Conservation (phyloP, 2,888 invertebrate genomes). For the Tiphia femorata region DNA sequence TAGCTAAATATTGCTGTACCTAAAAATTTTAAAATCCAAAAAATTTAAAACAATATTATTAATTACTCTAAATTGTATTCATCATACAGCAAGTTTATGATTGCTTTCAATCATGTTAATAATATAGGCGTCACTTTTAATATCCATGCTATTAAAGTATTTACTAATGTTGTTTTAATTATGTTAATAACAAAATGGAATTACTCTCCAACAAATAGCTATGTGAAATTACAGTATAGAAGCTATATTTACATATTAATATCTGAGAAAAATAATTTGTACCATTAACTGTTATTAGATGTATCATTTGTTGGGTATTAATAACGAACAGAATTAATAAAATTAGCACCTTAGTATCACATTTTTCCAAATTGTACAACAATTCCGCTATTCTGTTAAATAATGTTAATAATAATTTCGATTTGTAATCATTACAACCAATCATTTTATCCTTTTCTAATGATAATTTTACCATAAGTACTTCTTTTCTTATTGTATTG, state of each 20-base stretch:
- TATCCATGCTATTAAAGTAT: no score
- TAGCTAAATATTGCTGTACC: slow-evolving; percentile 55
- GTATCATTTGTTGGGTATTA: no score
- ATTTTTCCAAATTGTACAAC: slow-evolving; percentile 43
- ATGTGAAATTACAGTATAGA: no score
- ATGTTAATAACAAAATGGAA: no score
- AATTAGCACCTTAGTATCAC: slow-evolving; percentile 58
- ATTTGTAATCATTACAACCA: slow-evolving; percentile 40
- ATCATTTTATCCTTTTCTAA: slow-evolving; percentile 40
- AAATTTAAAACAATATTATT: background rate
- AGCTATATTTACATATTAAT: no score
- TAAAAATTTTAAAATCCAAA: slow-evolving; percentile 26
- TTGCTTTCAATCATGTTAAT: background rate
- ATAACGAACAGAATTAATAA: no score
- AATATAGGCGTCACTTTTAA: no score
- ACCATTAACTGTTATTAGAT: no score
- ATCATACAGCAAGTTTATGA: slow-evolving; percentile 2
- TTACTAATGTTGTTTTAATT: no score
- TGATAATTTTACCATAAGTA: slow-evolving; percentile 40
- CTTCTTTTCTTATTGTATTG: slow-evolving; percentile 49
- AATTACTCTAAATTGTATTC: slow-evolving; percentile 7
- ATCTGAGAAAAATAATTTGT: no score
- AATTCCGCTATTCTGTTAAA: slow-evolving; percentile 47
- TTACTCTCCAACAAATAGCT: no score
- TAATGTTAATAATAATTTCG: slow-evolving; percentile 22